Evolutionary conservation across 1,140 invertebrate species (phyloP), one percentile per base, ranked within the genome.

Genomic region (Medauroidea extradentata): DNA sequence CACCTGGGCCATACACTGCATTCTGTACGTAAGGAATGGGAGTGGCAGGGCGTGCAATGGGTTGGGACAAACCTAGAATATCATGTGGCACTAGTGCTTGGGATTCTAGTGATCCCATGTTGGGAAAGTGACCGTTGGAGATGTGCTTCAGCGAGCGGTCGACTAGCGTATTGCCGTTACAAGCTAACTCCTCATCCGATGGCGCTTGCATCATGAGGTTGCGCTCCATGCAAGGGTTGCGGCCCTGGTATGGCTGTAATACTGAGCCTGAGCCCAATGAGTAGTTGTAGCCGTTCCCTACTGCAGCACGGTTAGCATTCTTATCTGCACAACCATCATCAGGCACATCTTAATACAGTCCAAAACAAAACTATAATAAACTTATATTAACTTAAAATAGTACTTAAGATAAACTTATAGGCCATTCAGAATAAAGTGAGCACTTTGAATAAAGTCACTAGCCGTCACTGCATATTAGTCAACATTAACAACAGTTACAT

Each of bases 171-270:
- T 83, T 83, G 38, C 84, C 82, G 19, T 75, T 77, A 9, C 82
- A 75, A n/a, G 73, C 70, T 1, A 83, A 64, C 44, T 88, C 83
- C 13, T 85, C 87, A 24, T 73, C 81, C 11, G 75, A 80, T 65
- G 82, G 76, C 2, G 80, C 77, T 21, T 78, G 80, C 41, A 72
- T 59, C 65, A 89, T 84, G 8, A 91, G 78, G 76, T 96, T 96
- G 1, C 93, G 78, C 70, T 94, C 91, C 66, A 92, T 81, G 64
- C 90, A 94, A 1, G 91, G 90, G 79, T 96, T 96, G 11, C 92
- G 77, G 3, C 92, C 93, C 71, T 94, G 91, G 72, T 93, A 86
- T 1, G 90, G 89, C 42, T 43, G 53, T 18, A 55, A 14, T 25
- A 34, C 2, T 8, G 16, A 8, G 53, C 16, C 53, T 23, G 24